phyloP scores from a whole-genome alignment of 2,888 invertebrate species.

The Tetheella fluctuosa region DNA sequence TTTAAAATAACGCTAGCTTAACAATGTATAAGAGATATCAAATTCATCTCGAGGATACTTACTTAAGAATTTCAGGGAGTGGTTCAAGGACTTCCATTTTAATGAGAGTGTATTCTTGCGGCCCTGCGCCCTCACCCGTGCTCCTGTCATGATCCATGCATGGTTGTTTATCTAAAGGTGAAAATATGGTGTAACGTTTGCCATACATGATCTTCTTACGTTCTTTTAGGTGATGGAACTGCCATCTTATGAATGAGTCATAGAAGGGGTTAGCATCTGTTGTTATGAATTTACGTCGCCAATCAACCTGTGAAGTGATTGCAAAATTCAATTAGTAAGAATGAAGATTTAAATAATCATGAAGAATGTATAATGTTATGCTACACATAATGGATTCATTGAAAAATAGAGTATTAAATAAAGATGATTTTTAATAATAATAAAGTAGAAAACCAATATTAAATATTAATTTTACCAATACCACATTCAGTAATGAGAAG shows the following conservation, averaged over 20 bases:
- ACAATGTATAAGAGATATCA: neutral
- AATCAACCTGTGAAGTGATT: constrained; percentile 89
- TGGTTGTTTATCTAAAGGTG: constrained; percentile 98
- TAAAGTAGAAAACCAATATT: too few relatives aligned
- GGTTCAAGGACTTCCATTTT: constrained; percentile 94
- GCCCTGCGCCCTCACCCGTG: constrained; percentile 98
- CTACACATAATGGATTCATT: neutral
- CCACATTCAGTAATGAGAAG: too few relatives aligned
- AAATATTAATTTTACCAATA: too few relatives aligned
- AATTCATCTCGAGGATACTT: constrained; percentile 35
- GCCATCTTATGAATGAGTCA: constrained; percentile 99
- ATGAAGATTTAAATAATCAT: neutral
- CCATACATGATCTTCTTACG: constrained; percentile 97
- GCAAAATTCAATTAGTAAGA: neutral
- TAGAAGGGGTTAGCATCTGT: constrained; percentile 99
- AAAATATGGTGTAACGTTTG: constrained; percentile 98
- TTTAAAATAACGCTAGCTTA: neutral
- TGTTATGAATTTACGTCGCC: constrained; percentile 99
- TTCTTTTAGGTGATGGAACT: constrained; percentile 93
- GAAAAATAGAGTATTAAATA: too few relatives aligned
- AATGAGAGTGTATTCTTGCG: constrained; percentile 98
- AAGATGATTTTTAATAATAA: too few relatives aligned
- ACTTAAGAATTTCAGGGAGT: constrained; percentile 88
- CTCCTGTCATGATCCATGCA: constrained; percentile 99
- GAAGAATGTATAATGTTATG: neutral